A percentile compares a stretch with the other conserved stretches of the same genome.
phyloP scores from a whole-genome alignment of 2,888 invertebrate species.

The Drosophila demipolita region DNA sequence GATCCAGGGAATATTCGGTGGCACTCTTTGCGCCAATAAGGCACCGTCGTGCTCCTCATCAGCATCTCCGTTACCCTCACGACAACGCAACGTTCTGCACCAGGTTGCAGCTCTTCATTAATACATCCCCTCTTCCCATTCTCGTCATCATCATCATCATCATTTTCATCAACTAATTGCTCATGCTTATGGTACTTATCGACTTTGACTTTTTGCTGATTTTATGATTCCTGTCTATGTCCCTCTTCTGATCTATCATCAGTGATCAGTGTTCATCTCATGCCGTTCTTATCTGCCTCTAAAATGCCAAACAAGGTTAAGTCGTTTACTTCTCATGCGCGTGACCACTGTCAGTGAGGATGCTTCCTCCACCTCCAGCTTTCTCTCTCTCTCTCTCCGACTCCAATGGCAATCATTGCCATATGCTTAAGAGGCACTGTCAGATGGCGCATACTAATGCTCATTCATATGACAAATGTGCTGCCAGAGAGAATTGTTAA shows the following conservation, averaged over 20 bases:
- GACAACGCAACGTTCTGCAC: conserved; percentile 34
- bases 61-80: conserved; percentile 22
- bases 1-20: conserved; percentile 43
- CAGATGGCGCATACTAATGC: conserved; percentile 40
- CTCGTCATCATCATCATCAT: neutral
- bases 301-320: conserved; percentile 64
- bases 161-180: conserved; percentile 65
- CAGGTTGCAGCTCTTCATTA: conserved; percentile 6
- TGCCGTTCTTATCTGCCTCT: conserved; percentile 40
- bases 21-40: conserved; percentile 59
- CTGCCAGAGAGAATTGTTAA: conserved; percentile 22
- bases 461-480: conserved; percentile 59
- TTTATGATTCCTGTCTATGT: conserved; percentile 36
- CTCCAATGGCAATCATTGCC: conserved; percentile 68
- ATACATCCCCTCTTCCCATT: conserved; percentile 4
- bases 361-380: conserved; percentile 2
- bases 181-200: conserved; percentile 46
- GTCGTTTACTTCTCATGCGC: conserved; percentile 54
- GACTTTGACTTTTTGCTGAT: conserved; percentile 51
- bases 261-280: conserved; percentile 38
- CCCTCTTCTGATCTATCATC: conserved; percentile 43
- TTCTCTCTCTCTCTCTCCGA: conserved; percentile 22
- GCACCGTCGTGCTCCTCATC: conserved; percentile 66
- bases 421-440: conserved; percentile 46
- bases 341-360: conserved; percentile 37